These are phyloP conservation scores for Coryphaenoides rupestris DNA, from an alignment of 2,113 vertebrate species.

Conservation along the genomic window DNA sequence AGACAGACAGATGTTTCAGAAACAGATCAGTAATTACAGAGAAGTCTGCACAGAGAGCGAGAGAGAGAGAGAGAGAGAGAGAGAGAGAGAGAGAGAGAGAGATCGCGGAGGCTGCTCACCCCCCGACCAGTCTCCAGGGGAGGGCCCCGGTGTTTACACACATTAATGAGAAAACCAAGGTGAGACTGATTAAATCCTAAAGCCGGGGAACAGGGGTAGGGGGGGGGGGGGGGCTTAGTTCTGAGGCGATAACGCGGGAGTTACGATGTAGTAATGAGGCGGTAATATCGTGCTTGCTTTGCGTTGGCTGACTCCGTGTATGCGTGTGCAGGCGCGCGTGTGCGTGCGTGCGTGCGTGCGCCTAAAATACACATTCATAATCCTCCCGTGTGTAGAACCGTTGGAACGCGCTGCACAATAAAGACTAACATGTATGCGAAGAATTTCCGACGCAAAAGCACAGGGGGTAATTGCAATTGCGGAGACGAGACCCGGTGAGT, in stretches of 20 bases:
- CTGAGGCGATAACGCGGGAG: constrained; percentile 15
- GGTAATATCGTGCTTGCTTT: constrained; percentile 41
- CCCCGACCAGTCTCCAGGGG: constrained; percentile 53
- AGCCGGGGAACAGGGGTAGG: constrained; percentile 34
- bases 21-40: constrained; percentile 70
- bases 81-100: no score
- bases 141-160: constrained; percentile 62
- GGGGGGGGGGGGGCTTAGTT: constrained; percentile 33
- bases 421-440: no score
- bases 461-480: no score
- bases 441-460: no score
- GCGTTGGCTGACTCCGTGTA: background rate
- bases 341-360: no score
- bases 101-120: constrained; percentile 50
- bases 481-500: no score
- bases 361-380: no score
- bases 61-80: no score
- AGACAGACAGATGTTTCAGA: constrained; percentile 62
- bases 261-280: constrained; percentile 29
- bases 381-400: no score
- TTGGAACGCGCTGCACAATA: no score
- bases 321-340: no score
- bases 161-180: constrained; percentile 64
- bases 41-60: constrained; percentile 43
- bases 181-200: constrained; percentile 62